Conservation (phyloP, 2,888 invertebrate genomes). For the Volucella inanis region DNA sequence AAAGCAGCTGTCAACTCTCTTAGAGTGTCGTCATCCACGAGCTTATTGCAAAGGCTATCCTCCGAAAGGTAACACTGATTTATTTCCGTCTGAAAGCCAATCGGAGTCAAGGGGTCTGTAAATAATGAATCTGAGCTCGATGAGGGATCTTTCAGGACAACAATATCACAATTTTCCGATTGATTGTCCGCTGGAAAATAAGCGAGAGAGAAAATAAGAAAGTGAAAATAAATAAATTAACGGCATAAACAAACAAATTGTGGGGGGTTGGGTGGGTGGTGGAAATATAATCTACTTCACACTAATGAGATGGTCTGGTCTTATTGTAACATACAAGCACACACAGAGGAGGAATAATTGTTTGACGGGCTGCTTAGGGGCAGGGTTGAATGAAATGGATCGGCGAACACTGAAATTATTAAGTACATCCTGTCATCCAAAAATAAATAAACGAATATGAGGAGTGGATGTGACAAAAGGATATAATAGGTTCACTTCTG, state of each 20-base stretch:
- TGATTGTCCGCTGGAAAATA: conserved; percentile 71
- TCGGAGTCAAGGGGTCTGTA: conserved; percentile 88
- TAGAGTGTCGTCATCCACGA: conserved; percentile 77
- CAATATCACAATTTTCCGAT: conserved; percentile 77
- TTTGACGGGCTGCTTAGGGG: not conserved
- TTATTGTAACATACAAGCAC: no score
- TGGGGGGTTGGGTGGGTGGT: not conserved
- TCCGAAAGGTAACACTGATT: conserved; percentile 87
- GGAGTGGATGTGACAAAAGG: conserved; percentile 36
- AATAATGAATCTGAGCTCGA: conserved; percentile 90
- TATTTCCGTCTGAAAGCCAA: conserved; percentile 85
- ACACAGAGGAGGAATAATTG: no score
- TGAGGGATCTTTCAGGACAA: conserved; percentile 79
- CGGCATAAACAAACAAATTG: conserved; percentile 37
- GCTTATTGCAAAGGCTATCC: conserved; percentile 83
- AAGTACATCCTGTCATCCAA: conserved; percentile 12
- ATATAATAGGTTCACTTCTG: not conserved
- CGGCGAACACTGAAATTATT: conserved; percentile 8
- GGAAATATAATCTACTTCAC: conserved; percentile 41
- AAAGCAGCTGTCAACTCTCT: conserved; percentile 77
- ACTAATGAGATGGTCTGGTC: conserved; percentile 57
- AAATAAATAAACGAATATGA: not conserved
- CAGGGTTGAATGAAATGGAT: conserved; percentile 14
- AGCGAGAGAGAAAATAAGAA: conserved; percentile 40
- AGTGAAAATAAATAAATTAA: conserved; percentile 73